Evolutionary conservation across 2,888 invertebrate genomes (phyloP), one percentile per base, ranked within the genome.

Genomic region (Rotaria macrura): DNA sequence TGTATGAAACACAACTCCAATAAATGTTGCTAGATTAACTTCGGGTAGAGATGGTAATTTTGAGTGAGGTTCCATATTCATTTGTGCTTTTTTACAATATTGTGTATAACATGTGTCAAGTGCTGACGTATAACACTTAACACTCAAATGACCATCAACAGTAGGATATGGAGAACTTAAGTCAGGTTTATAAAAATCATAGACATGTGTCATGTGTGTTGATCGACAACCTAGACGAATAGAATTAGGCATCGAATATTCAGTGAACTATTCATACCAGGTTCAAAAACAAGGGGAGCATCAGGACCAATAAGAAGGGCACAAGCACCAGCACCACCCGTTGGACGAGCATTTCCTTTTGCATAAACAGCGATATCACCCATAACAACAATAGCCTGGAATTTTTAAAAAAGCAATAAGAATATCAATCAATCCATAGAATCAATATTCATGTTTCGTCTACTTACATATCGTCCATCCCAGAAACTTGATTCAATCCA

Each of bases 101-200:
- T 93, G 91, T 89, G 94, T 93, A 91, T 97, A 99, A 91, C 98
- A 98, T 89, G 94, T 94, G 91, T 97, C 97, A 89, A 99, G 92
- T 55, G 98, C 95, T 90, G 94, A 94, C 86, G 97, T 93, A 91
- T 99, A 99, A 91, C 97, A 97, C 90, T 95, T 93, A 88, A 99
- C 95, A 14, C 96, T 96, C 43, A 97, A 92, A 91, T 95, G 95
- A 14, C 98, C 99, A 92, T 99, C 97, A 2, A 99, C 97, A 83
- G 93, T 93, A 0, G 99, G 98, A 91, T 97, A 99, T 91, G 98
- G 98, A 0, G 96, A 96, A 40, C 93, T 93, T 88, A 96, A 92
- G 90, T 97, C 94, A 20, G 99, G 98, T 90, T 99, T 99, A 92
- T 98, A 99, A 90, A 99, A 99, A 91, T 99, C 99, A 92, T 97